Conservation (phyloP, 2,113 vertebrate species). For the Morone saxatilis region DNA sequence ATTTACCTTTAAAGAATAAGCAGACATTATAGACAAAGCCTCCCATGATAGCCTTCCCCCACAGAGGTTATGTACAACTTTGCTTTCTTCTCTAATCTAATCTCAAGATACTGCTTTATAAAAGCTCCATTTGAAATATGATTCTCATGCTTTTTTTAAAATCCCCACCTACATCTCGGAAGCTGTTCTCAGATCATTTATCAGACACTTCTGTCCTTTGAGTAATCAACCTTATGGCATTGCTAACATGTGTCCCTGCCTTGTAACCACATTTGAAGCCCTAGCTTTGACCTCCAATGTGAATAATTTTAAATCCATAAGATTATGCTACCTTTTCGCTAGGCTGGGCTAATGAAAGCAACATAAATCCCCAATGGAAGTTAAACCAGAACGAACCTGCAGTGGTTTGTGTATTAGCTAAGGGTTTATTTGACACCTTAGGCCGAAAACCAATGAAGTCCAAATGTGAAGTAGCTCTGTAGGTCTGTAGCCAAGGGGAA, state of each 20-base stretch:
- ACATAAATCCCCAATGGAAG: slow-evolving; percentile 40
- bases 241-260: neutral
- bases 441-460: slow-evolving; percentile 53
- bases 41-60: slow-evolving; percentile 21
- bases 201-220: neutral
- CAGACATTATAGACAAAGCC: slow-evolving; percentile 37
- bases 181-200: slow-evolving; percentile 14
- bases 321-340: slow-evolving; percentile 25
- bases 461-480: slow-evolving; percentile 42
- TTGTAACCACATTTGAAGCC: slow-evolving; percentile 9
- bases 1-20: slow-evolving; percentile 32
- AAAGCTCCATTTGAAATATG: slow-evolving; percentile 29
- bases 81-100: slow-evolving; percentile 27
- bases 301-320: slow-evolving; percentile 25
- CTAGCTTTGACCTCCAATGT: neutral
- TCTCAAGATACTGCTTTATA: slow-evolving; percentile 39
- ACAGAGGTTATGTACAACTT: slow-evolving; percentile 41
- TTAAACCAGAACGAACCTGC: slow-evolving; percentile 19
- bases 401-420: slow-evolving; percentile 30
- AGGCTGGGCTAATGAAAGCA: slow-evolving; percentile 32
- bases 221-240: slow-evolving; percentile 11
- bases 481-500: slow-evolving; percentile 42
- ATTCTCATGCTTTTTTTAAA: slow-evolving; percentile 1
- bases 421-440: slow-evolving; percentile 51
- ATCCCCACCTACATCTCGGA: slow-evolving; percentile 15